Evolutionary conservation across 2,113 vertebrate species (phyloP), one percentile per base, ranked within the genome.

Genomic region (Fukomys damarensis): DNA sequence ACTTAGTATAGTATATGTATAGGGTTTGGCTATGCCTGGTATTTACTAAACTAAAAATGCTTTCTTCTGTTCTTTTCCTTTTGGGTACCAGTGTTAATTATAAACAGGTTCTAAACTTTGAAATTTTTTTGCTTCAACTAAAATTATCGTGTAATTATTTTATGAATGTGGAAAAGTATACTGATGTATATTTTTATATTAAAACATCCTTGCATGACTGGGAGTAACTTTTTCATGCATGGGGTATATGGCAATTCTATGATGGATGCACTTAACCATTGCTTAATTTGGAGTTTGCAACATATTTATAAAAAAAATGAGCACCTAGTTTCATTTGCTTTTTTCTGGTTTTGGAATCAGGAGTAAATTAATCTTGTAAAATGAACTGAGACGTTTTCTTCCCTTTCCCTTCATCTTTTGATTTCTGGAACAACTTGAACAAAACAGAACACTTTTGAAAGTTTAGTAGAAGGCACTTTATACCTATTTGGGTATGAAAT

Each of bases 371-470:
- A 58, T 26, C 26, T 85, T 43, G 38, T 59, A 66, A 79, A 86
- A 68, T 93, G 41, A 68, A 4, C 32, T 66, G 14, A 66, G 65
- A n/a, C 16, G 32, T 80, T 24, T 16, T 77, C 28, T 77, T 56
- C 79, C 22, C 19, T 20, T 52, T 32, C 46, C 14, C 28, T 54
- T 26, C 11, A 7, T 65, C 54, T 92, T 74, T 24, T 95, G 22
- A 14, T 76, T 90, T 84, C 79, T 56, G 52, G 52, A 56, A 56
- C 52, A 81, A 56, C 79, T 81, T 81, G 17, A 4, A 38, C 54
- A 77, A 66, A 59, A 93, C 10, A 65, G 41, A 86, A 80, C 35
- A 79, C 77, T 89, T 76, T 89, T 74, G 54, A 65, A 83, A 89
- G 20, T 89, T 76, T 54, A 38, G 20, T 89, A 89, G 46, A 94